Conservation (phyloP, 2,888 invertebrate species). For the Xiphydria camelus region DNA sequence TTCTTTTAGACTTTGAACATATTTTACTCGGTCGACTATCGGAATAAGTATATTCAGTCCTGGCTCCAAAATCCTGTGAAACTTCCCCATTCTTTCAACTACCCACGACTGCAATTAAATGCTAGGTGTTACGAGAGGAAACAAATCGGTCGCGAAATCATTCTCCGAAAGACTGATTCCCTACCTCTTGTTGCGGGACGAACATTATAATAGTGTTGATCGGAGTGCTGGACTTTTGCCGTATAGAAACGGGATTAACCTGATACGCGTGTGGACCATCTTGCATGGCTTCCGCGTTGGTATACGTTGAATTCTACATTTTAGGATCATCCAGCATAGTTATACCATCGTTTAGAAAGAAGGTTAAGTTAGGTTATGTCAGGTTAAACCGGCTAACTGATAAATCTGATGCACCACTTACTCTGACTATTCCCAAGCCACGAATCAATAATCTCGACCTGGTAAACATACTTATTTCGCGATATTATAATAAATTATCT, state of each 20-base stretch:
- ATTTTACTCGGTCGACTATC: slow-evolving; percentile 88
- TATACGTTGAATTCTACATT: slow-evolving; percentile 29
- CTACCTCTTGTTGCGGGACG: slow-evolving; percentile 98
- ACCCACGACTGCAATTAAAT: slow-evolving; percentile 81
- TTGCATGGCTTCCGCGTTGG: slow-evolving; percentile 25
- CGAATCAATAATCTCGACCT: slow-evolving; percentile 34
- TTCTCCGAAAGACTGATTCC: slow-evolving; percentile 1
- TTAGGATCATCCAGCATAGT: too few relatives aligned
- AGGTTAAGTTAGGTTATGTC: background rate
- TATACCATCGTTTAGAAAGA: background rate
- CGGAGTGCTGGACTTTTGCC: slow-evolving; percentile 68
- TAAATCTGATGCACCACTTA: slow-evolving; percentile 19
- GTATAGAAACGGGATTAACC: slow-evolving; percentile 33
- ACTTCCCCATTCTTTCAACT: slow-evolving; percentile 98
- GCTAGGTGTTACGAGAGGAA: slow-evolving; percentile 12
- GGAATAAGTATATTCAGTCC: slow-evolving; percentile 93
- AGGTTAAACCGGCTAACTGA: background rate
- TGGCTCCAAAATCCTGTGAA: slow-evolving; percentile 89
- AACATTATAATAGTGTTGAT: slow-evolving; percentile 94
- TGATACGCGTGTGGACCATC: slow-evolving; percentile 16
- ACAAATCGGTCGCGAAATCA: slow-evolving; percentile 1
- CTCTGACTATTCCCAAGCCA: slow-evolving; percentile 35
- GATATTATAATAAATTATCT: too few relatives aligned
- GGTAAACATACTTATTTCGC: slow-evolving; percentile 27
- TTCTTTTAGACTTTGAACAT: slow-evolving; percentile 98